Base-by-base conservation (phyloP, 2,888 invertebrate species). In the Stenoptilia bipunctidactyla region DNA sequence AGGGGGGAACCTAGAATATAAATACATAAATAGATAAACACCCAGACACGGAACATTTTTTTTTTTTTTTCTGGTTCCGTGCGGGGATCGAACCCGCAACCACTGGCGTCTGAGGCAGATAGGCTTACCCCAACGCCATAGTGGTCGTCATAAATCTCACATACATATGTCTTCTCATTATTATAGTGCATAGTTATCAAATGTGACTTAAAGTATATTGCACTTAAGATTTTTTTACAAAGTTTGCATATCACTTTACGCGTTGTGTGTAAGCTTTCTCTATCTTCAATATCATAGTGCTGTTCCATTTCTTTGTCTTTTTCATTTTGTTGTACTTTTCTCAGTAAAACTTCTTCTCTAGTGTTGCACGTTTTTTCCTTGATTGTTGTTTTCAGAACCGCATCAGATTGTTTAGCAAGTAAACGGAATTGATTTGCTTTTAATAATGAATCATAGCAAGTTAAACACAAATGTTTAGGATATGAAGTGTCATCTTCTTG, bases 81-180 rank as follows among this genome's bases (percentile, higher is more conserved):
- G n/a, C n/a, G n/a, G n/a, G n/a, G n/a, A n/a, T n/a, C n/a, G n/a
- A n/a, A n/a, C n/a, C n/a, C n/a, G n/a, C n/a, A n/a, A n/a, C n/a
- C n/a, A n/a, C n/a, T n/a, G n/a, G n/a, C n/a, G n/a, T n/a, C n/a
- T n/a, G n/a, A n/a, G n/a, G n/a, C n/a, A n/a, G n/a, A n/a, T n/a
- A n/a, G n/a, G n/a, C n/a, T n/a, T n/a, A n/a, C n/a, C n/a, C n/a
- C n/a, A n/a, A n/a, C n/a, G n/a, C n/a, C n/a, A n/a, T n/a, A n/a
- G n/a, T n/a, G n/a, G n/a, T n/a, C n/a, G n/a, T n/a, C n/a, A n/a
- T n/a, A n/a, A n/a, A 62, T 46, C 40, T 62, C 59, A 45, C 63
- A 63, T 30, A 20, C 20, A 34, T 61, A 61, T 14, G 59, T 57
- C 39, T 58, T 61, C 1, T 62, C 63, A 38, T 62, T 62, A 40